Conservation (phyloP, 2,113 vertebrate genomes). For the Neotoma lepida region DNA sequence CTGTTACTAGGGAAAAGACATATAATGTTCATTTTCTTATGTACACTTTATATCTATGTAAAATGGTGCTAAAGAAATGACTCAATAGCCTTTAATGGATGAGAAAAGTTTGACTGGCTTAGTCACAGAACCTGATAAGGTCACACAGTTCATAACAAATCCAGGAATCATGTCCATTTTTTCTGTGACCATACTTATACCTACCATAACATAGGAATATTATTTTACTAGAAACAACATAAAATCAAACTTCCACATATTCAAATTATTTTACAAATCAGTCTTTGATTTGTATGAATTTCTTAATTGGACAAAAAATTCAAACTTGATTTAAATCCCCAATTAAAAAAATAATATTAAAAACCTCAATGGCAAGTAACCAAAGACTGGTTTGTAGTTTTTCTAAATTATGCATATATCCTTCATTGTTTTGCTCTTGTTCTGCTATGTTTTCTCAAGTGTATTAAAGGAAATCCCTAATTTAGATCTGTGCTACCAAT, state of each 20-base stretch:
- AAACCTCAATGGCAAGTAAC: background rate
- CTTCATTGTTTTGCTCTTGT: background rate
- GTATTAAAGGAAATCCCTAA: background rate
- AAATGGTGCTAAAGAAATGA: rapidly evolving
- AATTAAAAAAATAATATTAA: background rate
- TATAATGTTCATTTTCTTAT: background rate
- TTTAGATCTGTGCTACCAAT: background rate
- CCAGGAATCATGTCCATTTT: too few species aligned
- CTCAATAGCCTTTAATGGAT: background rate
- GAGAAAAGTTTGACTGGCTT: background rate
- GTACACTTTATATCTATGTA: background rate
- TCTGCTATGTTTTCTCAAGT: background rate
- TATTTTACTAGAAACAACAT: background rate
- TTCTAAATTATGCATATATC: background rate
- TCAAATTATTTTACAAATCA: background rate
- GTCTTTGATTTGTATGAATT: background rate
- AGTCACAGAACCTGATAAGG: background rate
- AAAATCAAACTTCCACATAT: background rate
- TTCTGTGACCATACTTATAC: too few species aligned
- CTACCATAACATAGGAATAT: background rate
- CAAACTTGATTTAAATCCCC: background rate
- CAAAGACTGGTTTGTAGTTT: background rate
- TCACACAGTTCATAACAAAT: background rate
- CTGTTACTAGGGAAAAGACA: background rate
- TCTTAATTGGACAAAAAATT: background rate